Conservation (phyloP, 2,113 vertebrate genomes). For the Theristicus caerulescens region DNA sequence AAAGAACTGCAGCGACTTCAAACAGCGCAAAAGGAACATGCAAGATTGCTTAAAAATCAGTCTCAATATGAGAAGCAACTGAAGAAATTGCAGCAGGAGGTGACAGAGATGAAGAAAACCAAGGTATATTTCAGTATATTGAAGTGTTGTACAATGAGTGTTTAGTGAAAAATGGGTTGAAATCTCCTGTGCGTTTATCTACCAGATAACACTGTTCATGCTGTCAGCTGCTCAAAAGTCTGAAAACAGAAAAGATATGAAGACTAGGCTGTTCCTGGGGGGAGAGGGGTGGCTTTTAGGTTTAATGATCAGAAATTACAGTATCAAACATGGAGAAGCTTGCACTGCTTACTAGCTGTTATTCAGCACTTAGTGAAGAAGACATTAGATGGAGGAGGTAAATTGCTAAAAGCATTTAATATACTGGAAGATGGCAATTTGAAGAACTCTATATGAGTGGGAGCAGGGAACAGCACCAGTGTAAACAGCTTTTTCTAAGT, state of each 20-base stretch:
- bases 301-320: neutral
- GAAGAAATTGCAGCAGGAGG: constrained; percentile 93
- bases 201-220: neutral
- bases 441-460: neutral
- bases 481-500: neutral
- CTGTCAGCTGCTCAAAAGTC: neutral
- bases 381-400: neutral
- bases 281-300: neutral
- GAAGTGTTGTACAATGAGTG: neutral
- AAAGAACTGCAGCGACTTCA: constrained; percentile 96
- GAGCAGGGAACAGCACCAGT: neutral
- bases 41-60: constrained; percentile 93
- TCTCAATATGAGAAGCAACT: constrained; percentile 97
- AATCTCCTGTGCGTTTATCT: neutral
- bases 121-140: constrained; percentile 79
- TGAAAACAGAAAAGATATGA: neutral
- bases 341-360: neutral
- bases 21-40: constrained; percentile 93
- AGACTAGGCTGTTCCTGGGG: neutral
- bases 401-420: neutral
- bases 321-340: neutral
- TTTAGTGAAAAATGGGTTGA: neutral
- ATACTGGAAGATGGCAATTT: neutral
- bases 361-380: neutral
- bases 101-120: constrained; percentile 97